Base-by-base conservation (phyloP, 2,888 invertebrate species). In the Aspidiotus destructor region DNA sequence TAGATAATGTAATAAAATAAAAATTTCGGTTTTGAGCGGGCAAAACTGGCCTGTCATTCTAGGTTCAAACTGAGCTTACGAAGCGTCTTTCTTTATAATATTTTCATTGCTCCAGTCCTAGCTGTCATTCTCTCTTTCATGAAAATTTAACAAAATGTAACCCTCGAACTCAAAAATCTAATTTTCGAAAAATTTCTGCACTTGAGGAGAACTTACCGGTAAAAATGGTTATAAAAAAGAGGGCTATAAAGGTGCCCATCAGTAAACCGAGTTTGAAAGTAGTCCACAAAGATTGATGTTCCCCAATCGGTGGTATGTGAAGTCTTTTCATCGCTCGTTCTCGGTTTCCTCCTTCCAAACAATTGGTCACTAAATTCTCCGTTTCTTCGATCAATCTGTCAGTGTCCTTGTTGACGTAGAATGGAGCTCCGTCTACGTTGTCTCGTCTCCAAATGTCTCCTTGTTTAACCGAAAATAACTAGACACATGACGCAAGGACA, bases 321-420 rank as follows among this genome's bases (percentile, higher is more conserved):
- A 93, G 79, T 54, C 90, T 80, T 77, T 92, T 92, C 92, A 92
- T 93, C 5, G 92, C 92, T 73, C 84, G 86, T 75, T 87, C 87
- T 62, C 92, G 80, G 76, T 92, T 88, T 7, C 92, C 92, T 9
- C 83, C 85, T 77, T 92, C 87, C 52, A 87, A 80, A 73, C 86
- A 85, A 72, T 82, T 81, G 0, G 86, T 87, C 54, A 87, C 85
- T 16, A 82, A 79, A 67, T 80, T 81, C 78, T 93, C 92, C 1
- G 89, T 89, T 76, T 90, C 88, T 73, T 83, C 82, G 73, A 93
- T 92, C 61, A 93, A 79, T 70, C 88, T 85, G 76, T 90, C 89
- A 70, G 92, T 91, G 74, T 92, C 89, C 76, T 89, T 89, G 77
- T 88, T 90, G 0, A 85, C 85, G 76, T 89, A 88, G 78, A 93